These are phyloP conservation scores for Maccullochella peelii DNA, from an alignment of 2,113 vertebrate genomes.

Conservation along the genomic window DNA sequence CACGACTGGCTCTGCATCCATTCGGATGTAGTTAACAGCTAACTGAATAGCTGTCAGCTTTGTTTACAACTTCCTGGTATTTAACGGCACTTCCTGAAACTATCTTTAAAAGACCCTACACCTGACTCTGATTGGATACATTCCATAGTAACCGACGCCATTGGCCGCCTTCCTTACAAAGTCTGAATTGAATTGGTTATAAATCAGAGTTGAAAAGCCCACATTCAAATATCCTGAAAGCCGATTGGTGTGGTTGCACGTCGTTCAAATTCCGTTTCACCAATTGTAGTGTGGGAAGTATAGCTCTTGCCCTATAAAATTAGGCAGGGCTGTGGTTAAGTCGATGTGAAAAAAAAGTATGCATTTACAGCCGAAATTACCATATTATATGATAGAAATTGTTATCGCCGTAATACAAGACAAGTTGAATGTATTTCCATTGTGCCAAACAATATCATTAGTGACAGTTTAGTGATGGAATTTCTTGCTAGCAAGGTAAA, in stretches of 20 bases:
- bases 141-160: neutral
- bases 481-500: neutral
- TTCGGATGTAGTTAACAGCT: slow-evolving; percentile 52
- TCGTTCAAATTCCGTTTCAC: slow-evolving; percentile 47
- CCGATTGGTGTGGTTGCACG: slow-evolving; percentile 28
- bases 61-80: slow-evolving; percentile 84
- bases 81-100: slow-evolving; percentile 83
- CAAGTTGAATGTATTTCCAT: neutral
- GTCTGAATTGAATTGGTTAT: slow-evolving; percentile 51
- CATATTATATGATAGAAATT: neutral
- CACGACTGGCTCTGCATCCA: slow-evolving; percentile 21
- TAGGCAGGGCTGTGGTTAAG: slow-evolving; percentile 46
- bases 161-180: slow-evolving; percentile 49
- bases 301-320: slow-evolving; percentile 37
- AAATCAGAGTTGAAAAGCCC: neutral
- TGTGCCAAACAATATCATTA: neutral
- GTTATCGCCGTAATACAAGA: neutral
- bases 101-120: slow-evolving; percentile 81
- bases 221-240: neutral
- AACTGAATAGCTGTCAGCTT: slow-evolving; percentile 74
- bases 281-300: slow-evolving; percentile 53
- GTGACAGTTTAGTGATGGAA: neutral
- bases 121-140: slow-evolving; percentile 74
- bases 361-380: no score
- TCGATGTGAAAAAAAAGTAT: neutral